Conservation (phyloP, 2,888 invertebrate genomes). For the Ptychoptera albimana region DNA sequence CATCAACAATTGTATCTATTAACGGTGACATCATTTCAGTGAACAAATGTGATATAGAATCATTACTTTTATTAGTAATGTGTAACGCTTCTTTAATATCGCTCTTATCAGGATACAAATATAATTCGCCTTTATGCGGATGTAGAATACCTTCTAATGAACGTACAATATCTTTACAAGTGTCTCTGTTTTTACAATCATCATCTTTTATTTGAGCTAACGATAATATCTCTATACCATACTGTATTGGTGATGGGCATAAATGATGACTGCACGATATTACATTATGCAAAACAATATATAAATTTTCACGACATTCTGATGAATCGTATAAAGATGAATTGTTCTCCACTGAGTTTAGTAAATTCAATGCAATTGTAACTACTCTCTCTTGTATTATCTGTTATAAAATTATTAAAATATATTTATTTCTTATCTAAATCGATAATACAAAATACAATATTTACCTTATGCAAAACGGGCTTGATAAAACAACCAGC, state of each 20-base stretch:
- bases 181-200: constrained; percentile 12
- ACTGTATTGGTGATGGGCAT: constrained; percentile 19
- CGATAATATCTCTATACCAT: constrained; percentile 14
- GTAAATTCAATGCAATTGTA: constrained; percentile 8
- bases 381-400: constrained; percentile 15
- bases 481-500: constrained; percentile 7
- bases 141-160: constrained; percentile 19
- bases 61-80: too few relatives aligned
- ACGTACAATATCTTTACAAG: constrained; percentile 12
- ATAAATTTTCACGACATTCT: constrained; percentile 16
- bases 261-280: constrained; percentile 15
- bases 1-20: too few relatives aligned
- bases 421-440: neutral
- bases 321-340: constrained; percentile 9
- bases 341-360: constrained; percentile 11
- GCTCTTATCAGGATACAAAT: constrained; percentile 16
- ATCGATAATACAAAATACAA: constrained; percentile 7
- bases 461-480: constrained; percentile 3
- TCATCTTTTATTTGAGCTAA: constrained; percentile 15
- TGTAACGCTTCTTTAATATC: constrained; percentile 14
- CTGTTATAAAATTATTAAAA: constrained; percentile 8
- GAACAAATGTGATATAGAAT: too few relatives aligned
- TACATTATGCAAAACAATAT: constrained; percentile 13
- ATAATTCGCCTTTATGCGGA: constrained; percentile 19
- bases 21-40: too few relatives aligned